phyloP scores from a whole-genome alignment of 2,797 vertebrate species.

The Oreortyx pictus region DNA sequence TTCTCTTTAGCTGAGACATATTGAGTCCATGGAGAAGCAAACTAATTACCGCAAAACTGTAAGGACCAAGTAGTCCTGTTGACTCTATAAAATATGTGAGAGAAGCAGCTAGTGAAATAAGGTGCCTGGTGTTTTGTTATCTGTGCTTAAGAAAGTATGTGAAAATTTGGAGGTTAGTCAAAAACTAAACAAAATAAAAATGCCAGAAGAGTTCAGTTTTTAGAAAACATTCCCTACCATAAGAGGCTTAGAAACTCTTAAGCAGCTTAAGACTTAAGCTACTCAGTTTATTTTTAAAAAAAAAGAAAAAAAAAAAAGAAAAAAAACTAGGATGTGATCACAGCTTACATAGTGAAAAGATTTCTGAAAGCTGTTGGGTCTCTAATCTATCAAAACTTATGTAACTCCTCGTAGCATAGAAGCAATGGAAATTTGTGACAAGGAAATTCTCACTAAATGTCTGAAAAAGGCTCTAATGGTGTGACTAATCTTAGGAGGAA shows the following conservation, averaged over 20 bases:
- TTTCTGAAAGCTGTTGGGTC: slow-evolving; percentile 27
- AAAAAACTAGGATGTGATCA: slow-evolving; percentile 9
- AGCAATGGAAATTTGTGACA: neutral
- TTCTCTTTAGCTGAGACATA: neutral
- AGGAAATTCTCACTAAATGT: neutral
- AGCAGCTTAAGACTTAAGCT: slow-evolving; percentile 52
- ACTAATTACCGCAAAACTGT: neutral
- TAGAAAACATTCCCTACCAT: neutral
- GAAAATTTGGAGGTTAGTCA: neutral
- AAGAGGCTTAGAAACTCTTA: slow-evolving; percentile 56
- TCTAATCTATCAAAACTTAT: neutral
- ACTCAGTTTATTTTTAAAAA: slow-evolving; percentile 18
- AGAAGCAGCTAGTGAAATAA: neutral
- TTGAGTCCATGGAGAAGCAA: neutral
- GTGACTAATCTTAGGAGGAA: neutral
- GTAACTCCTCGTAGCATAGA: neutral
- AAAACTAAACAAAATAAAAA: neutral
- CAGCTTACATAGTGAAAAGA: slow-evolving; percentile 30
- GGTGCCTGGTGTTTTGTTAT: neutral
- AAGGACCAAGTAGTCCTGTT: neutral
- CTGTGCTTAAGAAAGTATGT: neutral
- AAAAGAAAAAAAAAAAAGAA: neutral
- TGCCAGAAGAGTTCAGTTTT: slow-evolving; percentile 2
- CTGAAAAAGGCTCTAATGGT: neutral
- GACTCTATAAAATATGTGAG: neutral